Conservation (phyloP, 2,113 vertebrate species). For the Cyprinodon variegatus region DNA sequence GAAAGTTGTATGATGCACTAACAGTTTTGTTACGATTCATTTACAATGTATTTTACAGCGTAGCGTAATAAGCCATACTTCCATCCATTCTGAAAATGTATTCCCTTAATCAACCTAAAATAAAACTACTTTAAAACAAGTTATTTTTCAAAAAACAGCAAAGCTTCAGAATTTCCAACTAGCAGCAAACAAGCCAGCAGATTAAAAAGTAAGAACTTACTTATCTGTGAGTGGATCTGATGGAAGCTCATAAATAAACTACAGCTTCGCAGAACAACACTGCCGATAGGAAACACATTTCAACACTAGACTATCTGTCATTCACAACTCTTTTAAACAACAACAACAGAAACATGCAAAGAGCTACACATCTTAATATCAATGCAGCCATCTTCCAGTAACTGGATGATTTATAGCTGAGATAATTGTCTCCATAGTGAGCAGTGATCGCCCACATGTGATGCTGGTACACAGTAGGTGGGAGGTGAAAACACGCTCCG, state of each 20-base stretch:
- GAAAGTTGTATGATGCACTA: constrained; percentile 1
- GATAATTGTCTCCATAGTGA: constrained; percentile 70
- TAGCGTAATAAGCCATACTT: constrained; percentile 20
- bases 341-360: constrained; percentile 11
- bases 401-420: constrained; percentile 57
- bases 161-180: not conserved
- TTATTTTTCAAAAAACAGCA: not conserved
- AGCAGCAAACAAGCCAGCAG: not conserved
- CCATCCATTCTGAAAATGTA: not conserved
- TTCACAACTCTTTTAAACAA: constrained; percentile 8
- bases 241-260: not conserved
- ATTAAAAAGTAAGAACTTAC: constrained; percentile 14
- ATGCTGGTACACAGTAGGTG: constrained; percentile 63
- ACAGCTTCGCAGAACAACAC: not conserved
- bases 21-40: constrained; percentile 6
- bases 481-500: constrained; percentile 68
- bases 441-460: constrained; percentile 62
- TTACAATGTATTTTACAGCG: constrained; percentile 19
- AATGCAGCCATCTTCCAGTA: constrained; percentile 26
- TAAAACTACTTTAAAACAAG: constrained; percentile 4
- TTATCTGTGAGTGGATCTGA: not conserved
- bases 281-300: constrained; percentile 1
- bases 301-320: not conserved
- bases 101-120: too few species aligned
- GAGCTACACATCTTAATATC: constrained; percentile 7